phyloP scores from a whole-genome alignment of 2,113 vertebrate genomes.

The Oreotrochilus melanogaster region DNA sequence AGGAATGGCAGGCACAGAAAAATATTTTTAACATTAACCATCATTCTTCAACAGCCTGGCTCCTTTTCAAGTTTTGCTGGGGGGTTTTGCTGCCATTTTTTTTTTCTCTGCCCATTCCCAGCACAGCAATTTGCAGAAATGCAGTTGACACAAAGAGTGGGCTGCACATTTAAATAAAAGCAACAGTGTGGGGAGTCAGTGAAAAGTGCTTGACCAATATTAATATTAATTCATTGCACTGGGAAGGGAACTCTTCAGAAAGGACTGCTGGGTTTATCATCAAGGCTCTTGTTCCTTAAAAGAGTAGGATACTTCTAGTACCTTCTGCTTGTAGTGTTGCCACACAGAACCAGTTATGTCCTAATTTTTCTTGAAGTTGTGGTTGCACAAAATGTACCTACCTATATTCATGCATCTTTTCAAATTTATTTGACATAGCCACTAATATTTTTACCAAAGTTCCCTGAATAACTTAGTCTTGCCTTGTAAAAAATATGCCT shows the following conservation, averaged over 20 bases:
- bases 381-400: conserved; percentile 8
- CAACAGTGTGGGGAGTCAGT: neutral
- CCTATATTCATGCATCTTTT: neutral
- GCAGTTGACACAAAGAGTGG: neutral
- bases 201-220: neutral
- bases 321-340: neutral
- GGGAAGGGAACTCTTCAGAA: neutral
- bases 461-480: conserved; percentile 14
- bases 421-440: conserved; percentile 32
- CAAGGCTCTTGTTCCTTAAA: neutral
- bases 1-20: neutral
- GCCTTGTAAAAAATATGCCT: neutral
- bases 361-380: conserved; percentile 24
- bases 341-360: neutral
- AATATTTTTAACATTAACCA: neutral
- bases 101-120: neutral
- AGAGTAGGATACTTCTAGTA: neutral
- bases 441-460: neutral
- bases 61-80: neutral
- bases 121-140: neutral
- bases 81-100: neutral
- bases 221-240: neutral
- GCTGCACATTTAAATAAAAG: neutral
- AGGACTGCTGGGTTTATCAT: neutral
- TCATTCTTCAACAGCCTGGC: neutral